phyloP scores from a whole-genome alignment of 2,797 vertebrate genomes.

The Syngnathus acus region DNA sequence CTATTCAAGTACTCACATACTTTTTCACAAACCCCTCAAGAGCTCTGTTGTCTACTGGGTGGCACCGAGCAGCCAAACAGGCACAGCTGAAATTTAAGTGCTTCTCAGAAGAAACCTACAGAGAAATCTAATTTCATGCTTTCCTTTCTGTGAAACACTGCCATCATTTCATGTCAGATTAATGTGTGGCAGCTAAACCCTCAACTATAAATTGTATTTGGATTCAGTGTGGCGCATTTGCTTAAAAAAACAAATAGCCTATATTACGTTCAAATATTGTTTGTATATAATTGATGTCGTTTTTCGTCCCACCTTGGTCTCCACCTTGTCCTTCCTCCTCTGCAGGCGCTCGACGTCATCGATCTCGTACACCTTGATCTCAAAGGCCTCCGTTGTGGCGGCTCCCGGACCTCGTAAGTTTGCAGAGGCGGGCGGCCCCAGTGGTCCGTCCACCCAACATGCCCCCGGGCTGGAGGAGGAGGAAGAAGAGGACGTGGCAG shows the following conservation, averaged over 20 bases:
- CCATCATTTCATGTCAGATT: neutral
- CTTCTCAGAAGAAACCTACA: neutral
- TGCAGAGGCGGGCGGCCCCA: constrained; percentile 66
- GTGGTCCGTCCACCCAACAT: constrained; percentile 93
- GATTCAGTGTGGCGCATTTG: neutral
- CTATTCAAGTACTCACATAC: neutral
- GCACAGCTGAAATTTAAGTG: neutral
- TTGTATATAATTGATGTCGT: no score
- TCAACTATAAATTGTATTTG: neutral
- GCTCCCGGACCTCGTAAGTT: constrained; percentile 65
- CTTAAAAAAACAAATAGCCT: neutral
- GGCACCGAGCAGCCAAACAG: neutral
- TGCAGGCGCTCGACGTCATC: constrained; percentile 94
- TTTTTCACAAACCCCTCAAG: constrained; percentile 9
- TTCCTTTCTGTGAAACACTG: neutral
- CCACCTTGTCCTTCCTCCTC: constrained; percentile 73
- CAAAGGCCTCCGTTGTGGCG: constrained; percentile 78
- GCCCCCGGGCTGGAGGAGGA: constrained; percentile 73
- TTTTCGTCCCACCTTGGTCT: constrained; percentile 71
- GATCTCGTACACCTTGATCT: constrained; percentile 99
- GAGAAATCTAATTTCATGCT: neutral
- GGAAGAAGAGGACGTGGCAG: constrained; percentile 65
- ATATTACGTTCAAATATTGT: no score
- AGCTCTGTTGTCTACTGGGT: neutral
- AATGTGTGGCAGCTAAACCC: neutral